Evolutionary conservation across 2,888 invertebrate genomes (phyloP), one percentile per base, ranked within the genome.

Genomic region (Noctua janthe): DNA sequence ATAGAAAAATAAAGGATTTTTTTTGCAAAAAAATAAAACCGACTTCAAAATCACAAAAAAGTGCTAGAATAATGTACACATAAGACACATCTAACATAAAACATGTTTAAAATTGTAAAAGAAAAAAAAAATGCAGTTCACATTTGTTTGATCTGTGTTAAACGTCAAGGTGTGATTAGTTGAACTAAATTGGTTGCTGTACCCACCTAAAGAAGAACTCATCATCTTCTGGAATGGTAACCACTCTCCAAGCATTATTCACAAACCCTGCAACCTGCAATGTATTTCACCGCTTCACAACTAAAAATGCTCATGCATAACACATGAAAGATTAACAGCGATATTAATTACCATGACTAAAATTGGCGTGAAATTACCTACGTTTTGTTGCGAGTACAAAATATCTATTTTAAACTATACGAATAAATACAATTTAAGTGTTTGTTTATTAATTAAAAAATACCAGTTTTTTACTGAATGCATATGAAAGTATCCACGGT

Each of bases 321-420:
- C 4, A 49, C n/a, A 20, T 11, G 39, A 39, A 39, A 39, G 3
- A 39, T 39, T 39, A 5, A 39, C 39, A 39, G 4, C 39, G 39
- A 39, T 39, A 39, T 4, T 39, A 39, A 39, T 39, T 39, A 39
- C 39, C 39, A 4, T 5, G 39, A 39, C 39, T 39, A 39, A 3
- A 4, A 76, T 76, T 74, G 56, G 54, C 74, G 74, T 76, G 75
- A 74, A 76, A 76, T 76, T 56, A 39, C 35, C 10, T 8, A 64
- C 35, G 72, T 51, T 72, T 39, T 39, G 39, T 39, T 39, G 39
- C 4, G 5, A 39, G 39, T 39, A 39, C 39, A 39, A 5, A 39
- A 39, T 39, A 39, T 39, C 39, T 39, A 39, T 39, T 39, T 39
- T 0, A 4, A 39, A 4, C 39, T 39, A 39, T 5, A 39, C 23